Evolutionary conservation across 2,113 vertebrate species (phyloP).

Genomic region (Dipodomys merriami): DNA sequence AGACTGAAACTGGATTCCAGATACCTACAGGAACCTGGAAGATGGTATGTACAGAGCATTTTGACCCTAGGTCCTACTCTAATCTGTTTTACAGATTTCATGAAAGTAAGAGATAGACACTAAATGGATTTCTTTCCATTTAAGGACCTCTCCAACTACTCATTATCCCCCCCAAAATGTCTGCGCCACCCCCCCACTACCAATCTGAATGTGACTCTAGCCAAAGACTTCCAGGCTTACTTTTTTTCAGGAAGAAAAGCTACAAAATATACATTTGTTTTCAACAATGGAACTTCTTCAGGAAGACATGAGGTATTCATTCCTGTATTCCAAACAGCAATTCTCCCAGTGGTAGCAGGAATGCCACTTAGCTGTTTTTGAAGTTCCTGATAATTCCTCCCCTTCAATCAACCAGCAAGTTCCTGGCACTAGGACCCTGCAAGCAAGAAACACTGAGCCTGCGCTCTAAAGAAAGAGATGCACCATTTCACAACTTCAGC

Average conservation of each 20-base stretch:
- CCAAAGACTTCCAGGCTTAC: neutral
- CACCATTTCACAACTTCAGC: constrained; percentile 80
- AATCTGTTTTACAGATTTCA: constrained; percentile 14
- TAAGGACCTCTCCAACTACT: neutral
- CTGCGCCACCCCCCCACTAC: neutral
- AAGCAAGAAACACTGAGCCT: constrained; percentile 66
- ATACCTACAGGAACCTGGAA: neutral
- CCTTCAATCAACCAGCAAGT: constrained; percentile 18
- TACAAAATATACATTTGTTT: neutral
- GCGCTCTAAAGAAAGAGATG: constrained; percentile 81
- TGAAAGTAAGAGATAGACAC: neutral
- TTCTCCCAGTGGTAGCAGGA: neutral
- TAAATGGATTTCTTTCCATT: neutral
- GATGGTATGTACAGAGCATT: neutral
- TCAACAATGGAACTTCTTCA: constrained; percentile 22
- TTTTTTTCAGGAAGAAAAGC: constrained; percentile 28
- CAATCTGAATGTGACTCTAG: neutral
- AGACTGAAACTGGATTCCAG: neutral
- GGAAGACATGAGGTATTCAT: neutral
- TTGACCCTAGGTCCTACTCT: neutral
- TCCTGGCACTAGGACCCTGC: constrained; percentile 84
- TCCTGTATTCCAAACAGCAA: neutral
- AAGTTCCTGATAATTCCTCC: constrained; percentile 51
- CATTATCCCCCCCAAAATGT: neutral
- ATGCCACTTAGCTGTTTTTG: neutral